Conservation (phyloP, 2,113 vertebrate species). For the Varanus komodoensis region DNA sequence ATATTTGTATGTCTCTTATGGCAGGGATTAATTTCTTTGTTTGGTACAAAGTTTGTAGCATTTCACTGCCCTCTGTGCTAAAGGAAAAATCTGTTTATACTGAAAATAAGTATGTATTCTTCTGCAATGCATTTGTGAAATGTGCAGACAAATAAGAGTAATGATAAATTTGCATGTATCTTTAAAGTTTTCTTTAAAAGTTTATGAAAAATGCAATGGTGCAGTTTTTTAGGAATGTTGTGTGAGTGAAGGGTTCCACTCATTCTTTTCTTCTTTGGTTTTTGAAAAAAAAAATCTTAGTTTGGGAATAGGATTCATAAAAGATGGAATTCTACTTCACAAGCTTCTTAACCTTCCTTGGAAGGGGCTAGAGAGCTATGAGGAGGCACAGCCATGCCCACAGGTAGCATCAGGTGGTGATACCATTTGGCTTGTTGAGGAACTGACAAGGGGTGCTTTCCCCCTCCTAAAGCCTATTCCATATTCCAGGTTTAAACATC, state of each 20-base stretch:
- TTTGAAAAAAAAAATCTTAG: constrained; percentile 43
- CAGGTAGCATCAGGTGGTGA: too few relatives aligned
- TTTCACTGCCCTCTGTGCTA: constrained; percentile 53
- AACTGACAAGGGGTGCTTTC: too few relatives aligned
- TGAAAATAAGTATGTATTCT: constrained; percentile 69
- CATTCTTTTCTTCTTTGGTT: constrained; percentile 46
- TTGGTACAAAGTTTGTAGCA: not conserved
- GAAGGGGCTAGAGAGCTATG: too few relatives aligned
- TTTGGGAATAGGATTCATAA: not conserved
- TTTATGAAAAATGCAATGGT: constrained; percentile 54
- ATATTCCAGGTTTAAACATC: too few relatives aligned
- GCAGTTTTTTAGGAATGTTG: constrained; percentile 54
- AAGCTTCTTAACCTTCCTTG: not conserved
- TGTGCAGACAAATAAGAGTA: constrained; percentile 69
- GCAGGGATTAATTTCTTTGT: constrained; percentile 49
- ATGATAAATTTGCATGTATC: constrained; percentile 71
- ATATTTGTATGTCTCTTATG: constrained; percentile 43
- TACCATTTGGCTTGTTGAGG: too few relatives aligned
- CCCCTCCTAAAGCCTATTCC: too few relatives aligned
- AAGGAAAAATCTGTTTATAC: constrained; percentile 65
- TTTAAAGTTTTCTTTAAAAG: constrained; percentile 70
- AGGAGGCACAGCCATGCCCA: too few relatives aligned
- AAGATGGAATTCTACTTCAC: not conserved
- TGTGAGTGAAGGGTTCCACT: constrained; percentile 37
- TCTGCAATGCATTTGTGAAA: constrained; percentile 57